A percentile compares a stretch with the other conserved stretches of the same genome.
These are phyloP conservation scores for Drosophila lowei DNA, from an alignment of 1,140 invertebrate species.

Conservation along the genomic window DNA sequence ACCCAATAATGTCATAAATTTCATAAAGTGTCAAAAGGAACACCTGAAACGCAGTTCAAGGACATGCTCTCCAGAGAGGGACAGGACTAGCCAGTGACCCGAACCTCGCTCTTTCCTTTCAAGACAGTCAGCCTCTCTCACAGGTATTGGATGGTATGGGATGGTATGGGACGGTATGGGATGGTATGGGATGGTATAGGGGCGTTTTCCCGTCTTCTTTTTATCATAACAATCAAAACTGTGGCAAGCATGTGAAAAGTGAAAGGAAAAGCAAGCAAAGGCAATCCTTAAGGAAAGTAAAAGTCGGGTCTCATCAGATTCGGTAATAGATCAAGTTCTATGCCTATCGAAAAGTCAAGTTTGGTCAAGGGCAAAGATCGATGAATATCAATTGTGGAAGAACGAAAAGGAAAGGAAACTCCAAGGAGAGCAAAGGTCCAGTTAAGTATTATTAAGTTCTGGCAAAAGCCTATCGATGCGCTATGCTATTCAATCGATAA, in stretches of 20 bases:
- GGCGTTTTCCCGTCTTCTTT: conserved; percentile 49
- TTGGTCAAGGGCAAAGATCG: neutral
- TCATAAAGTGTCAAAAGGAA: conserved; percentile 79
- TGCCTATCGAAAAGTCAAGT: neutral
- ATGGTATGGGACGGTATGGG: no score
- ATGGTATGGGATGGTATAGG: conserved; percentile 24
- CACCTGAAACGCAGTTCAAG: conserved; percentile 59
- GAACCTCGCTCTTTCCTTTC: conserved; percentile 3
- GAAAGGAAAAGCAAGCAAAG: neutral
- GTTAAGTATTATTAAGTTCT: no score
- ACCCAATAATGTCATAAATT: conserved; percentile 79
- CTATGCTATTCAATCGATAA: no score
- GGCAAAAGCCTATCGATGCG: no score
- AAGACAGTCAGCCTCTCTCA: neutral
- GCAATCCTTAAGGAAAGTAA: neutral
- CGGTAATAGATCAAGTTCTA: neutral
- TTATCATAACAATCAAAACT: conserved; percentile 39
- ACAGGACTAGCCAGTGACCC: no score
- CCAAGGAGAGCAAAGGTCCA: no score
- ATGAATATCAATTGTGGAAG: no score
- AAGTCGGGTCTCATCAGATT: neutral
- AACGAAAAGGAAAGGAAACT: no score
- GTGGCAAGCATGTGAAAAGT: conserved; percentile 5
- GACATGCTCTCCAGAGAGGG: conserved; percentile 5
- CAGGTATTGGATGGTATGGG: no score